Percentiles rank a stretch among this genome's conserved stretches.
These are phyloP conservation scores for Mycetomoellerius zeteki DNA, from an alignment of 1,140 invertebrate genomes.

Conservation along the genomic window DNA sequence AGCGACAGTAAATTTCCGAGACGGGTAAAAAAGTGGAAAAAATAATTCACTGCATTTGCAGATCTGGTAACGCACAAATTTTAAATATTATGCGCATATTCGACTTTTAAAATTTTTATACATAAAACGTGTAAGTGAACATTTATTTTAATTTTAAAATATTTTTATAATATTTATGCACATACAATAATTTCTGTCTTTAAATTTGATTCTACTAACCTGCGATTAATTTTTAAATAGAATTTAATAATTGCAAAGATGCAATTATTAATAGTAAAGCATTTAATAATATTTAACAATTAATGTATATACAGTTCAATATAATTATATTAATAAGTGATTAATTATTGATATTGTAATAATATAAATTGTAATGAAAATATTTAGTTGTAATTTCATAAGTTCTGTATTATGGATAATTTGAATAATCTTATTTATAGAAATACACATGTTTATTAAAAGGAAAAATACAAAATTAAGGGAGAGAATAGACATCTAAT, in stretches of 20 bases:
- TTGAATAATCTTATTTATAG: background rate
- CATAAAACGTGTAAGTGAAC: background rate
- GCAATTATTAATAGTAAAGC: background rate
- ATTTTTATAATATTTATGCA: background rate
- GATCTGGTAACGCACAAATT: conserved; percentile 20
- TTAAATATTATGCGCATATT: conserved; percentile 20
- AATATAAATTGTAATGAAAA: background rate
- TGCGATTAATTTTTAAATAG: background rate
- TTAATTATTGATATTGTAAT: background rate
- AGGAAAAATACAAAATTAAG: background rate
- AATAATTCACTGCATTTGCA: conserved; percentile 12
- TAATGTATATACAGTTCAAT: background rate
- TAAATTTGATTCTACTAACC: background rate
- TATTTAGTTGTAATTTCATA: background rate
- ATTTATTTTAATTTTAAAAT: background rate
- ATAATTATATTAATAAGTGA: background rate
- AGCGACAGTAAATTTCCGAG: conserved; percentile 21
- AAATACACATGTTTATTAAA: background rate
- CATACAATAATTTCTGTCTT: background rate
- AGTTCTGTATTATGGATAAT: background rate
- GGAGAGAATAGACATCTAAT: conserved; percentile 21
- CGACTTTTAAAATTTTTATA: conserved; percentile 24
- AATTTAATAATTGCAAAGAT: background rate
- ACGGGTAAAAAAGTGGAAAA: background rate
- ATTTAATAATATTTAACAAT: background rate